These are phyloP conservation scores for Digitonthophagus gazella DNA, from an alignment of 2,888 invertebrate species.

Conservation along the genomic window DNA sequence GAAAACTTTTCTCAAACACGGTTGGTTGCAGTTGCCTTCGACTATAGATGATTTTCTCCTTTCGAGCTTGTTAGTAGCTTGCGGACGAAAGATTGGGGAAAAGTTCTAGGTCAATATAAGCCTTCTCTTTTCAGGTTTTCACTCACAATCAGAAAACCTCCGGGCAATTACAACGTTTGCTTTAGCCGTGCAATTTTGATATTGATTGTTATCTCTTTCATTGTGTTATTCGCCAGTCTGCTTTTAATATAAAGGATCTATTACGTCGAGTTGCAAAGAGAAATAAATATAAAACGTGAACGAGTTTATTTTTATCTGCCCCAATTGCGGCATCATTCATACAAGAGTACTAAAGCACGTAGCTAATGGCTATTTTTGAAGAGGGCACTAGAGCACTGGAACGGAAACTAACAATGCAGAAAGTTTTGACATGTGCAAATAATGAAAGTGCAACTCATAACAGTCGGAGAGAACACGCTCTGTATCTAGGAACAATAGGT, in stretches of 20 bases:
- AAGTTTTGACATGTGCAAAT: constrained; percentile 25
- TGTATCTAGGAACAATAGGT: not conserved
- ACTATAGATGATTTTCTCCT: not conserved
- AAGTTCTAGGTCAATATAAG: constrained; percentile 10
- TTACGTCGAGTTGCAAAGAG: no score
- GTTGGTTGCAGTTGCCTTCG: no score
- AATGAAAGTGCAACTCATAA: constrained; percentile 19
- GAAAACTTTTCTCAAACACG: no score
- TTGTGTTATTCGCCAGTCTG: no score
- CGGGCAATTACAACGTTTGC: not conserved
- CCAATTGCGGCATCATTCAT: constrained; percentile 5
- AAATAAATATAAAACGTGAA: constrained; percentile 18
- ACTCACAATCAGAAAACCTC: no score
- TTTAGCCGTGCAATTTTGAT: no score
- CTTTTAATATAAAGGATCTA: no score
- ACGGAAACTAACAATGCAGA: constrained; percentile 24
- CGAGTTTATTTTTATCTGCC: constrained; percentile 2
- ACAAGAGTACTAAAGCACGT: constrained; percentile 23
- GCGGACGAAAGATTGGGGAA: constrained; percentile 3
- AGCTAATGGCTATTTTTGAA: constrained; percentile 26
- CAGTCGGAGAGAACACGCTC: constrained; percentile 28
- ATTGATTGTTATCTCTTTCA: no score
- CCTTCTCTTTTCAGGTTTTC: constrained; percentile 4
- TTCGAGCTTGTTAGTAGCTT: constrained; percentile 11
- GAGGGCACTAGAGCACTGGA: constrained; percentile 7